A percentile compares a stretch with the other conserved stretches of the same genome.
Conservation (phyloP, 2,113 vertebrate species). For the Ceuthmochares aereus region DNA sequence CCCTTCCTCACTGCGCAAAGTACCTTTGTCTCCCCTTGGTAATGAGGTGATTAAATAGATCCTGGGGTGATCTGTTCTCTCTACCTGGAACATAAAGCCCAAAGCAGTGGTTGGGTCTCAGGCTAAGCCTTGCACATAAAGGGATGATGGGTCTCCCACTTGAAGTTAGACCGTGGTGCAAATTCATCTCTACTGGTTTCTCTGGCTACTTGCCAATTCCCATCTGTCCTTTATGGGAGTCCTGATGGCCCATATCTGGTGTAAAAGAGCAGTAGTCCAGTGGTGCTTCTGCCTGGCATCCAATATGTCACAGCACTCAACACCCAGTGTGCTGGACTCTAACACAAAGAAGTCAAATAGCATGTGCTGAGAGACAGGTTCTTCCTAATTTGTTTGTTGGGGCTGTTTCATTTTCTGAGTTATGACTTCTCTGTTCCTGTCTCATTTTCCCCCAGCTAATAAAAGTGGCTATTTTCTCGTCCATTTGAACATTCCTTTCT, state of each 20-base stretch:
- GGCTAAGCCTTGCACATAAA: neutral
- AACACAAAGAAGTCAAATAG: neutral
- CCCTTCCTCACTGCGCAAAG: neutral
- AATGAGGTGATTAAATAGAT: conserved; percentile 48
- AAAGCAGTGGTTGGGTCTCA: neutral
- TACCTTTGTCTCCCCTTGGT: neutral
- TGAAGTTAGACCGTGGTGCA: neutral
- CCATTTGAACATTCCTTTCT: neutral
- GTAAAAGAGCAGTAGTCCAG: neutral
- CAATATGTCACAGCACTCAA: neutral
- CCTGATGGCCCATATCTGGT: neutral
- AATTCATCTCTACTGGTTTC: neutral
- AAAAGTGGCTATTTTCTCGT: neutral
- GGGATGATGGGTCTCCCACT: neutral
- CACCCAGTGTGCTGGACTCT: neutral
- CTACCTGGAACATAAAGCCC: neutral
- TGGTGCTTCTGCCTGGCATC: neutral
- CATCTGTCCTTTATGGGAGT: neutral
- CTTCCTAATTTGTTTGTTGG: fast-evolving
- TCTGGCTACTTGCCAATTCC: neutral
- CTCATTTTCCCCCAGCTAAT: neutral
- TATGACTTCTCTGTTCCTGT: neutral
- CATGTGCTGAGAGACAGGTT: neutral
- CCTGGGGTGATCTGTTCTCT: neutral
- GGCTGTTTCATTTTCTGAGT: neutral